A percentile compares a stretch with the other conserved stretches of the same genome.
Evolutionary conservation across 1,140 invertebrate species (phyloP).

Genomic region (Temnothorax curvispinosus): DNA sequence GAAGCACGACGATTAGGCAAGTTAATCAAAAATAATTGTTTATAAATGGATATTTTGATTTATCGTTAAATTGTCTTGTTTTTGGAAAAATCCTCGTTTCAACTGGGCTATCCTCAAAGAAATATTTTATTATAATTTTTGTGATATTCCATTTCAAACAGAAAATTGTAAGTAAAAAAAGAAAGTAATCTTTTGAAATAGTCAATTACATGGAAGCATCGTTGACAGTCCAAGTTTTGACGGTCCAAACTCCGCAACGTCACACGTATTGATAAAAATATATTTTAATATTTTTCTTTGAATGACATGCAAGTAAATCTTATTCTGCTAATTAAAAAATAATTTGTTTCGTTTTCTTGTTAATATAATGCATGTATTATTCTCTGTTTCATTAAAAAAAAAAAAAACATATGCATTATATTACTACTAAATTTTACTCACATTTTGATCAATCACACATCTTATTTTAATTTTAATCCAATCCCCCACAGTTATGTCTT

Average conservation of each 20-base stretch:
- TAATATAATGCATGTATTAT: neutral
- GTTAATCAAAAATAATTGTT: neutral
- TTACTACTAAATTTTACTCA: neutral
- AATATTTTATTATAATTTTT: neutral
- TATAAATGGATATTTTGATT: neutral
- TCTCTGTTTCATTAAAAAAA: neutral
- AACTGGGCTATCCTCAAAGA: too few species aligned
- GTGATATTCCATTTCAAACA: neutral
- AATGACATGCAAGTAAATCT: neutral
- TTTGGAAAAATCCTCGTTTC: too few species aligned
- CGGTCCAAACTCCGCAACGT: neutral
- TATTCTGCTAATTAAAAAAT: neutral
- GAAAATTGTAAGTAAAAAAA: neutral
- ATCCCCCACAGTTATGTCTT: neutral
- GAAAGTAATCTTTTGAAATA: neutral
- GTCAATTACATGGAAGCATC: neutral
- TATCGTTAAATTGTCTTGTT: neutral
- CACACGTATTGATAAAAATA: neutral
- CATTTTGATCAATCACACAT: neutral
- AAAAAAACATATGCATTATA: neutral
- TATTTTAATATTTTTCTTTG: neutral
- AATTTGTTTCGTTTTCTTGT: neutral
- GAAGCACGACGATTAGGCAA: neutral
- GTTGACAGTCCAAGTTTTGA: neutral
- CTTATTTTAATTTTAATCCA: slow-evolving; percentile 31